Conservation (phyloP, 1,140 invertebrate genomes). For the Dendrolimus kikuchii region DNA sequence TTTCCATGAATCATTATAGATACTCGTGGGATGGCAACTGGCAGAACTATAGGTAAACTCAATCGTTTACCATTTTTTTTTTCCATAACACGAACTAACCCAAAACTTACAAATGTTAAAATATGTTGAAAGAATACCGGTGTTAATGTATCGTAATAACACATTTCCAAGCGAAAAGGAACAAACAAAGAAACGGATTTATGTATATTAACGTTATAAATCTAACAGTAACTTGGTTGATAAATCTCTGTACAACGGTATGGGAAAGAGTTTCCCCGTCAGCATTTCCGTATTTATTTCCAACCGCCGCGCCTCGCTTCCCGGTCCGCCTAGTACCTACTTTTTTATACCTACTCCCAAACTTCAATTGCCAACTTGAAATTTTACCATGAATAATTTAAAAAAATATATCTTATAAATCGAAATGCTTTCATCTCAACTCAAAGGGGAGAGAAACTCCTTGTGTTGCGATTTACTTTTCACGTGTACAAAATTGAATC, state of each 20-base stretch:
- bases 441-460: no score
- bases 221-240: constrained; percentile 20
- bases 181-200: constrained; percentile 20
- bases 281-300: constrained; percentile 27
- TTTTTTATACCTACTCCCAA: constrained; percentile 42
- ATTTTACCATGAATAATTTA: constrained; percentile 64
- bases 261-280: constrained; percentile 21
- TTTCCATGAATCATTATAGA: constrained; percentile 16
- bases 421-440: constrained; percentile 31
- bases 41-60: no score
- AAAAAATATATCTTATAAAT: constrained; percentile 49
- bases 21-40: background rate
- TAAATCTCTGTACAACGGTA: constrained; percentile 19
- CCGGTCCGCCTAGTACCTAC: constrained; percentile 18
- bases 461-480: no score
- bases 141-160: constrained; percentile 2
- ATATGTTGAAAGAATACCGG: constrained; percentile 1
- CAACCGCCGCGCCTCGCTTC: constrained; percentile 1
- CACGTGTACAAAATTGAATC: no score
- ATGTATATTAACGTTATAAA: constrained; percentile 24
- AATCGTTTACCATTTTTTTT: no score
- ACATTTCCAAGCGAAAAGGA: constrained; percentile 5
- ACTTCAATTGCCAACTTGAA: constrained; percentile 43
- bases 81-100: no score
- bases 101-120: background rate